These are phyloP conservation scores for Calameuta pallipes DNA, from an alignment of 2,888 invertebrate genomes.

Conservation along the genomic window DNA sequence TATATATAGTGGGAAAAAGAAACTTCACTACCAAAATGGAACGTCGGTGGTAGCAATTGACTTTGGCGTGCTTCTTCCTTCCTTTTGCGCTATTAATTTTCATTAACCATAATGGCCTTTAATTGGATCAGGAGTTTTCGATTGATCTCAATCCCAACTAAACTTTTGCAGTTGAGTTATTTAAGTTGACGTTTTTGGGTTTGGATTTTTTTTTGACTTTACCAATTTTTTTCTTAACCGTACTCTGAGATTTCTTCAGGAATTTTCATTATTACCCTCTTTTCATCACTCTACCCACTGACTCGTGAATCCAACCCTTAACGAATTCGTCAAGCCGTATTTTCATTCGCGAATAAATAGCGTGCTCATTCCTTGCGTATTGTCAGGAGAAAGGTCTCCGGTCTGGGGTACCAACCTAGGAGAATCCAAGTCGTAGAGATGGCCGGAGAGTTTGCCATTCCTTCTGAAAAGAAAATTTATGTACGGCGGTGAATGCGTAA, in stretches of 20 bases:
- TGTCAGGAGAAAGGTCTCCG: not conserved
- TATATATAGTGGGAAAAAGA: not conserved
- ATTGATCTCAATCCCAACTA: slow-evolving; percentile 19
- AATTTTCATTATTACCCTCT: not conserved
- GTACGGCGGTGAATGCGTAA: slow-evolving; percentile 1
- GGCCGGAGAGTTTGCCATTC: not conserved
- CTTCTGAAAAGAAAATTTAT: not conserved
- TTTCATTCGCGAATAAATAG: not conserved
- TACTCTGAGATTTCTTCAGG: not conserved
- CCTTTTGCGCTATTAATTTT: slow-evolving; percentile 30
- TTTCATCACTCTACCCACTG: not conserved
- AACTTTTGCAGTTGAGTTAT: not conserved
- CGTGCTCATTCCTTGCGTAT: not conserved
- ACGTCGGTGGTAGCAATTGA: slow-evolving; percentile 23
- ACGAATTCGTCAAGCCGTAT: not conserved
- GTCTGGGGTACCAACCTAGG: not conserved
- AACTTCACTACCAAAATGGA: slow-evolving; percentile 7
- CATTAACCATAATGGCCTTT: slow-evolving; percentile 35
- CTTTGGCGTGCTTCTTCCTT: slow-evolving; percentile 38
- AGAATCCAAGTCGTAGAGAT: not conserved
- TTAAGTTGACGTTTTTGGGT: not conserved
- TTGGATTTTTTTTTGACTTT: too few relatives aligned
- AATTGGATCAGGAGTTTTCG: slow-evolving; percentile 30
- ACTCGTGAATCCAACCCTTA: slow-evolving; percentile 1
- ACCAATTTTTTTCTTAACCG: not conserved